Conservation (phyloP, 2,888 invertebrate species). For the Acheta domesticus region DNA sequence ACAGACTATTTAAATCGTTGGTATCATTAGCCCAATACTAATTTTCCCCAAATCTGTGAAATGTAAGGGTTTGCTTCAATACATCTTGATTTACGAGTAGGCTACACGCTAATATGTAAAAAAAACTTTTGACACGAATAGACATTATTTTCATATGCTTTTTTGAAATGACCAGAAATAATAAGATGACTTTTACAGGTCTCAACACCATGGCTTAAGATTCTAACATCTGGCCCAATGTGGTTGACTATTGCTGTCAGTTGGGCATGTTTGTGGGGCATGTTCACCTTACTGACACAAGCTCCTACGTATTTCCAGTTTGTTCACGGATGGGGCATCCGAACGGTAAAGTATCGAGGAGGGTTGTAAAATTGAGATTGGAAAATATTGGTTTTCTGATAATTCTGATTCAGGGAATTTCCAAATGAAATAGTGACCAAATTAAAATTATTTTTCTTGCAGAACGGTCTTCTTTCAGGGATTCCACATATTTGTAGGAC, state of each 20-base stretch:
- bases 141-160: too few species aligned
- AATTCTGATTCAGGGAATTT: background rate
- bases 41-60: too few species aligned
- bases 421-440: background rate
- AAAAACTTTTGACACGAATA: too few species aligned
- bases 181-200: slow-evolving; percentile 42
- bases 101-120: too few species aligned
- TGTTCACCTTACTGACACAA: slow-evolving; percentile 66
- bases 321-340: slow-evolving; percentile 66
- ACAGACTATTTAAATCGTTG: too few species aligned
- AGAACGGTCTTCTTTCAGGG: slow-evolving; percentile 51
- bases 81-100: too few species aligned
- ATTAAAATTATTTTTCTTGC: background rate
- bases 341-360: slow-evolving; percentile 52
- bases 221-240: slow-evolving; percentile 58
- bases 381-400: background rate
- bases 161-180: too few species aligned
- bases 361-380: background rate
- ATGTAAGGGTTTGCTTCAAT: too few species aligned
- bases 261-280: slow-evolving; percentile 66
- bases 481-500: slow-evolving; percentile 61
- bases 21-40: too few species aligned
- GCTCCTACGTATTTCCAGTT: slow-evolving; percentile 67
- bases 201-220: slow-evolving; percentile 60
- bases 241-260: slow-evolving; percentile 64